Evolutionary conservation across 2,797 vertebrate species (phyloP), one percentile per base, ranked within the genome.

Genomic region (Alauda arvensis): DNA sequence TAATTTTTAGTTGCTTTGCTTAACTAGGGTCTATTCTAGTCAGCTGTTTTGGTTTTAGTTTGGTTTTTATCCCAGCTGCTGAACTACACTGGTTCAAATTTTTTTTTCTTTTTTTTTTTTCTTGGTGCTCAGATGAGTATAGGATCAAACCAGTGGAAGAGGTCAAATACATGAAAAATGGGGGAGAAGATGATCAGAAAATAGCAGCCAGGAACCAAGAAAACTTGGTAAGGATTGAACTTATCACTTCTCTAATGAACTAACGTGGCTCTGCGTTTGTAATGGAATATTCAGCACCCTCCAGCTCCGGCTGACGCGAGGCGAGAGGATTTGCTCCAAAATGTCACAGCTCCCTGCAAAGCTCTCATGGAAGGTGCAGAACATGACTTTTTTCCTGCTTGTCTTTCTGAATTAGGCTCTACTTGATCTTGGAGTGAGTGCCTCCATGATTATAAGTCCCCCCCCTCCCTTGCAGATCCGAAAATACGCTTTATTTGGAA

Each of bases 131-230:
- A 99, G 99, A 99, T 94, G 99, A 99, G 97, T 99, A 99, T 98
- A 99, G 98, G 96, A 98, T 99, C 98, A 99, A 99, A 97, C 98
- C 98, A 88, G 98, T 99, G 96, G 99, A 99, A 97, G 99, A 99
- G 97, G 99, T 99, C 97, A 99, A 99, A 97, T 99, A 99, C 98
- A 99, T 99, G 99, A 99, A 98, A 97, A 98, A 98, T 39, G 98
- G 98, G 95, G 99, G 99, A 71, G 99, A 99, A 97, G 99, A 98
- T 94, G 96, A 98, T 88, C 97, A 98, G 96, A 98, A 98, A 94
- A 98, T 99, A 95, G 98, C 98, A 87, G 97, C 98, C 95, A 98
- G 98, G 97, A 99, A 99, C 98, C 99, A 99, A 96, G 99, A 99
- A 97, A 99, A 99, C 97, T 98, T 99, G 98, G 99, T 99, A 98